phyloP scores from a whole-genome alignment of 1,140 invertebrate species.

The Drosophila ogumai region DNA sequence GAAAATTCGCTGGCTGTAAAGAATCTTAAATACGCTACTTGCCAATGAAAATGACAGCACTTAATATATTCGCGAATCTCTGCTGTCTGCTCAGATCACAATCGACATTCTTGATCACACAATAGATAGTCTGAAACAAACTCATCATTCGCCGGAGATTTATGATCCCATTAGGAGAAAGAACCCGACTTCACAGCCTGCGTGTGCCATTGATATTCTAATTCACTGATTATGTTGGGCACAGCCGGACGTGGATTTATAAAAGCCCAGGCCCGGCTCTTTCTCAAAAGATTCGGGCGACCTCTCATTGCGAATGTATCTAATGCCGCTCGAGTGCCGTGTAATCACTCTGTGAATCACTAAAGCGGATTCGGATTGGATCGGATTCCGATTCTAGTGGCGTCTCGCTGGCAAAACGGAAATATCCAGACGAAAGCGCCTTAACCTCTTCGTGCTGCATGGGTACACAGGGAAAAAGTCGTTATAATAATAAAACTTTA shows the following conservation, averaged over 20 bases:
- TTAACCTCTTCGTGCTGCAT: conserved; percentile 40
- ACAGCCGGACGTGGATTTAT: conserved; percentile 31
- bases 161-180: conserved; percentile 46
- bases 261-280: conserved; percentile 11
- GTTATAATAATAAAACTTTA: not conserved
- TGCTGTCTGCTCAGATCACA: conserved; percentile 14
- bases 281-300: conserved; percentile 3
- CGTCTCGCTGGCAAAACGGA: conserved; percentile 59
- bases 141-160: conserved; percentile 19
- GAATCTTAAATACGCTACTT: conserved; percentile 31
- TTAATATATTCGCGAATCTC: conserved; percentile 9
- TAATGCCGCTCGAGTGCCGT: conserved; percentile 49
- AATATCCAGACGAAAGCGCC: conserved; percentile 63
- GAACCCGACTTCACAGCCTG: conserved; percentile 21
- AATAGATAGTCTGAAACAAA: conserved; percentile 15
- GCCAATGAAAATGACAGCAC: conserved; percentile 12
- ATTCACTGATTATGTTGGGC: conserved; percentile 41
- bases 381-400: conserved; percentile 49
- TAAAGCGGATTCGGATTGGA: conserved; percentile 64
- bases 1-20: conserved; percentile 25
- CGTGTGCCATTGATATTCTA: conserved; percentile 50
- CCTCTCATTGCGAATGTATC: conserved; percentile 29
- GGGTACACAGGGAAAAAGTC: conserved; percentile 7
- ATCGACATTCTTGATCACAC: conserved; percentile 30
- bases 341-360: conserved; percentile 71